Percentiles rank a stretch among this genome's conserved stretches.
These are phyloP conservation scores for Phoxinus phoxinus DNA, from an alignment of 2,113 vertebrate genomes.

Conservation along the genomic window DNA sequence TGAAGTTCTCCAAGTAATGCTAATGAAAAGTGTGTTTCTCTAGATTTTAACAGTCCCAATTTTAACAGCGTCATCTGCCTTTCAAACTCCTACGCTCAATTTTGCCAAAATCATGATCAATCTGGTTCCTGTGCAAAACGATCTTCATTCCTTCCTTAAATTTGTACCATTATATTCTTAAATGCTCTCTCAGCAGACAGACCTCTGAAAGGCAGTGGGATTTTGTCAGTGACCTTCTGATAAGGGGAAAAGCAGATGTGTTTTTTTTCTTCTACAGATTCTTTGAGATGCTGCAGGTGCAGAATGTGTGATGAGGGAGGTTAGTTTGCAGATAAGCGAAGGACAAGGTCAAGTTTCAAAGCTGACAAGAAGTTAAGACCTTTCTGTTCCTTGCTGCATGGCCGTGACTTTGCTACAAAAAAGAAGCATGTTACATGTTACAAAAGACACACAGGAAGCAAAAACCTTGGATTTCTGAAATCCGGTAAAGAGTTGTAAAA, in stretches of 20 bases:
- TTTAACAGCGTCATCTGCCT: neutral
- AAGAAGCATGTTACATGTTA: slow-evolving; percentile 67
- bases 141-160: neutral
- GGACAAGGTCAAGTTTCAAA: slow-evolving; percentile 40
- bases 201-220: slow-evolving; percentile 4
- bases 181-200: neutral
- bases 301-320: slow-evolving; percentile 33
- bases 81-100: neutral
- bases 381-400: slow-evolving; percentile 68
- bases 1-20: neutral
- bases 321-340: slow-evolving; percentile 64
- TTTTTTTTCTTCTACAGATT: slow-evolving; percentile 24
- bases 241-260: neutral
- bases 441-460: neutral
- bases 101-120: neutral
- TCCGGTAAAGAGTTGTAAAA: neutral
- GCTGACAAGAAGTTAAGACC: slow-evolving; percentile 56
- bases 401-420: slow-evolving; percentile 69
- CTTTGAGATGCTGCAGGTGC: neutral
- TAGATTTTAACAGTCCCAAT: neutral
- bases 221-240: neutral
- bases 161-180: neutral
- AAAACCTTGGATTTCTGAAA: neutral
- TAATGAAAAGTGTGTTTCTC: neutral
- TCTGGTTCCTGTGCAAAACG: neutral